Conservation (phyloP, 2,888 invertebrate genomes). For the Apodemia hepburni region DNA sequence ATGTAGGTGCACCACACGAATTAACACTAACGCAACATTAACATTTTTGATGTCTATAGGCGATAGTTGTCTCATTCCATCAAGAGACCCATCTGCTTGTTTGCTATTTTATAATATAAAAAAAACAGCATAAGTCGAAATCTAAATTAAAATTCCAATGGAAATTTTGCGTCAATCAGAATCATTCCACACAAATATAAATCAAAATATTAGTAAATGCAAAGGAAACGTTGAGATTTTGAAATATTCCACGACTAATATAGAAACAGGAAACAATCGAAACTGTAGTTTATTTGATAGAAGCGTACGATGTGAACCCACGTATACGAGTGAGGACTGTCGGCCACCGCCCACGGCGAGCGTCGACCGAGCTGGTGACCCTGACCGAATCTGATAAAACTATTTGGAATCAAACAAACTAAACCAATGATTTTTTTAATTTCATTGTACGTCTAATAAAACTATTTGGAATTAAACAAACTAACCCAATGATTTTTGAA, state of each 20-base stretch:
- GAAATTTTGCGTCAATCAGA: not conserved
- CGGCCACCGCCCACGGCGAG: not conserved
- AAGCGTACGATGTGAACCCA: not conserved
- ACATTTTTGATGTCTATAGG: no score
- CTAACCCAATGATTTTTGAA: not conserved
- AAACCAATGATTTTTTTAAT: not conserved
- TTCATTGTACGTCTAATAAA: not conserved
- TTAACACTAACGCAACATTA: no score
- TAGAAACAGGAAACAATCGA: constrained; percentile 7
- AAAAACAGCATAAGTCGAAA: no score
- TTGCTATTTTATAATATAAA: no score
- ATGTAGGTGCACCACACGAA: no score
- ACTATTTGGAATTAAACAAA: not conserved
- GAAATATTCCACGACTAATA: constrained; percentile 9
- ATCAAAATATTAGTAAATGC: not conserved
- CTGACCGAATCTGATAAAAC: constrained; percentile 3
- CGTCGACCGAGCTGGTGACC: constrained; percentile 8
- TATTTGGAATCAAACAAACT: not conserved
- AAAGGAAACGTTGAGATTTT: not conserved
- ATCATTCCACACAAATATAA: not conserved
- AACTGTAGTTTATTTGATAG: constrained; percentile 6
- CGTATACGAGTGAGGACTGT: not conserved
- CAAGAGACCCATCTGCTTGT: no score
- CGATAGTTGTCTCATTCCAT: no score
- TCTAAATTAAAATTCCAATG: no score